Evolutionary conservation across 2,888 invertebrate genomes (phyloP).

Genomic region (Falcaria lacertinaria): DNA sequence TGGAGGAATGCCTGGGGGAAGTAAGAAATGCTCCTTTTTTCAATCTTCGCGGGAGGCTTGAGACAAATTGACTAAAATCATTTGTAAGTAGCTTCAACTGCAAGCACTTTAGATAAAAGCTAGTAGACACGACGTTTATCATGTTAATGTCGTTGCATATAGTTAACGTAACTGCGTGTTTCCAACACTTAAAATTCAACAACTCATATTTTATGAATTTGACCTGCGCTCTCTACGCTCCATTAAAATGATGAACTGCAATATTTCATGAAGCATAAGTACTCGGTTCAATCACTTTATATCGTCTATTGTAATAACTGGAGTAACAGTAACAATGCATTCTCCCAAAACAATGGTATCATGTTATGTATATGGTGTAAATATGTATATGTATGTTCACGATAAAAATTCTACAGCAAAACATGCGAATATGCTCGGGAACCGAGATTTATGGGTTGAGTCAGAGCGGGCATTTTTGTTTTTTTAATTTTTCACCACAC

Average conservation of each 20-base stretch:
- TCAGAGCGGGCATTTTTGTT: too few species aligned
- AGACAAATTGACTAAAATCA: constrained; percentile 3
- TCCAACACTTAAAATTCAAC: constrained; percentile 1
- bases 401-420: too few species aligned
- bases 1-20: too few species aligned
- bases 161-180: constrained; percentile 3
- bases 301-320: background rate
- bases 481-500: too few species aligned
- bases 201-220: constrained; percentile 5
- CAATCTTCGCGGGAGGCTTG: background rate
- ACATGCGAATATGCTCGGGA: too few species aligned
- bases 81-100: constrained; percentile 11
- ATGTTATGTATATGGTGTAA: too few species aligned
- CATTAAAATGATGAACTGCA: constrained; percentile 2
- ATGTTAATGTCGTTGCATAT: background rate
- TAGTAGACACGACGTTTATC: background rate
- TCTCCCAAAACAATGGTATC: too few species aligned
- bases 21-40: background rate
- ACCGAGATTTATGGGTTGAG: too few species aligned
- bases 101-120: constrained; percentile 1
- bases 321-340: background rate
- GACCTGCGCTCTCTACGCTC: background rate
- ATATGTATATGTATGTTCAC: too few species aligned
- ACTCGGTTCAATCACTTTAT: background rate
- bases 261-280: constrained; percentile 4